These are phyloP conservation scores for Falco punctatus DNA, from an alignment of 2,113 vertebrate species.

Conservation along the genomic window DNA sequence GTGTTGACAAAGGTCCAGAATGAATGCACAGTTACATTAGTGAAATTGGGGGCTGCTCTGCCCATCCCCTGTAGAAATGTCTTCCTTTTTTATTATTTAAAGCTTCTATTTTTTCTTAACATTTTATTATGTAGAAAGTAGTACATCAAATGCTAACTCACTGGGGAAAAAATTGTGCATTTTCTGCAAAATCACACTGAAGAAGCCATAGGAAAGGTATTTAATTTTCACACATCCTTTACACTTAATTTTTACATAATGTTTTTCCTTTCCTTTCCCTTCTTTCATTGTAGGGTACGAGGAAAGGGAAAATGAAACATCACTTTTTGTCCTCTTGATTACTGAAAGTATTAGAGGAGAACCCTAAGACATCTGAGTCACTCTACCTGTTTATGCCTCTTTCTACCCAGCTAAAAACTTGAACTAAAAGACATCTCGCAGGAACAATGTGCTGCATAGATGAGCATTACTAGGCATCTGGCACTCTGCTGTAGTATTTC, in stretches of 20 bases:
- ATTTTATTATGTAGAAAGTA: not conserved
- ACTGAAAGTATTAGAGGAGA: not conserved
- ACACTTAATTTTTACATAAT: not conserved
- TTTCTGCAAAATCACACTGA: not conserved
- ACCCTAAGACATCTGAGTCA: not conserved
- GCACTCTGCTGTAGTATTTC: not conserved
- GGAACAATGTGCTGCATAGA: not conserved
- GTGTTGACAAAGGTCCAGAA: conserved; percentile 60
- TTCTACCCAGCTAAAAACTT: not conserved
- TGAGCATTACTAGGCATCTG: not conserved
- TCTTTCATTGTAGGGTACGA: not conserved
- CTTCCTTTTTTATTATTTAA: conserved; percentile 48
- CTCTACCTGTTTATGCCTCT: not conserved
- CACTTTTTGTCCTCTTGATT: not conserved
- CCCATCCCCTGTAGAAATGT: not conserved
- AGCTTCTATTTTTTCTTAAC: not conserved
- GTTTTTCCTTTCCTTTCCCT: not conserved
- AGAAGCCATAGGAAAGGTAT: not conserved
- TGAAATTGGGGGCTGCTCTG: not conserved
- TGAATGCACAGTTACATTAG: conserved; percentile 20
- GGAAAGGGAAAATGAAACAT: not conserved
- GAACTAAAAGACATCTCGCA: not conserved
- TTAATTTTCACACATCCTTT: not conserved
- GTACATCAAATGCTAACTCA: not conserved
- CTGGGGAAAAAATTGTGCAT: not conserved